Base-by-base conservation (phyloP, 2,888 invertebrate species). In the Drosophila monieri region DNA sequence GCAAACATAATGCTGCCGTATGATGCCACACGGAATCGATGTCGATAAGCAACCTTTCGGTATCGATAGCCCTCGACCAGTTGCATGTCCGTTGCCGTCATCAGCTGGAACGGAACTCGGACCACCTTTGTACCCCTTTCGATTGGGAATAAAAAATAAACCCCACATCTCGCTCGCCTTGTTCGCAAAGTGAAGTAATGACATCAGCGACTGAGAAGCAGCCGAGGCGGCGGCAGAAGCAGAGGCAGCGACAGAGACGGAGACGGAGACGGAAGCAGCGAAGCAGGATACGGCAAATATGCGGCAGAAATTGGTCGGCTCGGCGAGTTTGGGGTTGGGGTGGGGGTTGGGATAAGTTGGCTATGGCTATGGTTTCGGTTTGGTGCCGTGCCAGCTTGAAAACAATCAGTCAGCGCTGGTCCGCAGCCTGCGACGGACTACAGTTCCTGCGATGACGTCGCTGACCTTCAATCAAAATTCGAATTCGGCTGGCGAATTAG, bases 351-450 rank as follows among this genome's bases (percentile, higher is more conserved):
- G 14, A 10, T 43, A 43, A 21, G 18, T 43, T 43, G 21, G 43
- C 43, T 43, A 43, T 43, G 43, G 43, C 43, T 18, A 43, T 43
- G 43, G 59, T 46, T 56, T 46, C 30, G 55, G 55, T 59, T 55
- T 55, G 53, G 48, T 57, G 49, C 51, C 55, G 48, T 51, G 30
- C 48, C 71, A 53, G 49, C 68, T 68, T 53, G 37, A 68, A 67
- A 68, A 68, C 72, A 71, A 71, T 89, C 79, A 89, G 89, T 89
- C 81, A 84, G 71, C 80, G 75, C 77, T 76, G 76, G 78, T 73
- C 80, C 88, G 77, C 83, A 77, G 88, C 76, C 77, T 77, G 75
- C 73, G 71, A 60, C 55, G 65, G 51, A 43, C 73, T 39, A 21
- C 43, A 21, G 51, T 47, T 62, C 55, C 72, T 62, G 54, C 47